Base-by-base conservation (phyloP, 2,888 invertebrate genomes). In the Parelbella ahira region DNA sequence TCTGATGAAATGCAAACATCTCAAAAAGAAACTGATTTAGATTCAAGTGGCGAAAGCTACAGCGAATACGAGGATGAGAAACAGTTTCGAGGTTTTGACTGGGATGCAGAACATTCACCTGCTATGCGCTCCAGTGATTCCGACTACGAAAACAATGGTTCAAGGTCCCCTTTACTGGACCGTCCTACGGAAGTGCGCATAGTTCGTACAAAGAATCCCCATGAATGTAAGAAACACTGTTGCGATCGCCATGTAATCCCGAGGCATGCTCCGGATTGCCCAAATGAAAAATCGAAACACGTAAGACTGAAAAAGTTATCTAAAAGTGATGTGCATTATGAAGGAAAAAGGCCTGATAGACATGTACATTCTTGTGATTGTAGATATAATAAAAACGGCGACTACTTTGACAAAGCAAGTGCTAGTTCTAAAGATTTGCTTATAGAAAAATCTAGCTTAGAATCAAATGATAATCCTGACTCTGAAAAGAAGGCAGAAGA, bases 1-100 rank as follows among this genome's bases (percentile, higher is more conserved):
- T 92, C 93, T 0, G 95, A 94, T 60, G 94, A 95, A 71, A 92
- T 91, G 82, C 91, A 91, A 64, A 91, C 90, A 4, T 91, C 90
- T 0, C 91, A 91, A 53, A 90, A 90, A 25, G 91, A 91, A 59
- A 90, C 90, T 0, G 91, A 91, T 59, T 59, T 90, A 46, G 89
- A 89, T 53, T 91, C 90, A 0, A 87, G 88, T 28, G 90, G 89
- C 10, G 89, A 89, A 53, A 90, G 90, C 46, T 91, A 90, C 53
- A 90, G 89, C 45, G 90, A 91, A 61, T 90, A 89, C 53, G 91
- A 92, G 48, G 90, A 89, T 47, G 89, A 89, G 48, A 89, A 90
- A 49, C 88, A 88, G 55, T 87, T 88, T 45, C 67, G 86, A 7
- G 87, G 88, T 0, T 88, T 88, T 47, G 87, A 88, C 47, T 87